Evolutionary conservation across 2,797 vertebrate genomes (phyloP), one percentile per base, ranked within the genome.

Genomic region (Crossoptilon crossoptilon): DNA sequence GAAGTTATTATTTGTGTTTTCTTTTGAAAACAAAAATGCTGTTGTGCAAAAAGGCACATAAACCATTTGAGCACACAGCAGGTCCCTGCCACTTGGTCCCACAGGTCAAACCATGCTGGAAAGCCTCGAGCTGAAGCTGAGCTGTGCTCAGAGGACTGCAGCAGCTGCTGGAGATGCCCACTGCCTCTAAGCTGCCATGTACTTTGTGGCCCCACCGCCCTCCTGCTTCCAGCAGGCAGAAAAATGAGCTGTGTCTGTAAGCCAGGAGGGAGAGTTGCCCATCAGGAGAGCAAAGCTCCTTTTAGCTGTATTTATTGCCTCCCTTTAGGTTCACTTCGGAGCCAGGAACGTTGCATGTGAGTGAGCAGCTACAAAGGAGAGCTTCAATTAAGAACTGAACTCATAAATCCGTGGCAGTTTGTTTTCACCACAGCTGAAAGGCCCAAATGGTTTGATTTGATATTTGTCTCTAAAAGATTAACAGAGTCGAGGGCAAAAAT

Each of bases 361-460:
- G 53, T 4, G 6, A 86, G 83, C 80, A 93, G 80, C 82, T 95
- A 96, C 94, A 96, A 96, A 97, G 94, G 88, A 56, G 62, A 62
- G 9, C 62, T 31, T 68, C 77, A 81, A 86, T 95, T 93, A 94
- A 93, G 77, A 75, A 62, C 37, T 35, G 48, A 86, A 75, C 80
- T 37, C 33, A 89, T 96, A 81, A 96, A 96, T 96, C 79, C 80
- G 58, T 33, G 48, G 37, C 37, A 74, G 76, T 68, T 96, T 95
- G 68, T 90, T 96, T 92, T 86, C 88, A 58, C 31, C 18, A 3
- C 63, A 64, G 76, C 24, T 85, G 75, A 91, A 85, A 77, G 35
- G 74, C 31, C 62, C 85, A 56, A 35, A 62, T 43, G 88, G 48
- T 79, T 87, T 62, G 76, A 62, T 63, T 87, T 93, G 74, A 91